phyloP scores from a whole-genome alignment of 2,888 invertebrate genomes.

The Sisyra terminalis region DNA sequence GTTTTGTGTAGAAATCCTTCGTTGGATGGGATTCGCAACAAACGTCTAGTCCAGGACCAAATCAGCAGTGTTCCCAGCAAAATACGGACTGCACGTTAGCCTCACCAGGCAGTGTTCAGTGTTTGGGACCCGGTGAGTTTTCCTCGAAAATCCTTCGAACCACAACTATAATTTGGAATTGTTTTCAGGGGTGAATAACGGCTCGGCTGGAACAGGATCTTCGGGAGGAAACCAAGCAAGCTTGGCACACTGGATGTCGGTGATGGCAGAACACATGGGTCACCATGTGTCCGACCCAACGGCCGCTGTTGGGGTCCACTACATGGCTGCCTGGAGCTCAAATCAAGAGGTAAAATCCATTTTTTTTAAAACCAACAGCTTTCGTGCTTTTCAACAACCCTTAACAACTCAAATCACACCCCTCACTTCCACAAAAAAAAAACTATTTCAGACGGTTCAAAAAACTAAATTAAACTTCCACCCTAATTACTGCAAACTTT shows the following conservation, averaged over 20 bases:
- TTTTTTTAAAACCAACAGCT: not conserved
- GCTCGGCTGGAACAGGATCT: not conserved
- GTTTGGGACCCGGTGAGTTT: slow-evolving; percentile 5
- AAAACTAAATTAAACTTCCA: too few relatives aligned
- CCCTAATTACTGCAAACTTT: too few relatives aligned
- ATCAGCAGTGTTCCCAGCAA: slow-evolving; percentile 6
- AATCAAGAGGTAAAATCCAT: slow-evolving; percentile 7
- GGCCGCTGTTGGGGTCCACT: slow-evolving; percentile 41
- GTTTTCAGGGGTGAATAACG: slow-evolving; percentile 3
- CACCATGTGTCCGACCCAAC: slow-evolving; percentile 56
- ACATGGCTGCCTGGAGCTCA: slow-evolving; percentile 27
- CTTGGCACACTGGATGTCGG: slow-evolving; percentile 92
- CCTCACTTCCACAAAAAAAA: too few relatives aligned
- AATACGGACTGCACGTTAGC: slow-evolving; percentile 6
- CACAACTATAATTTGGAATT: not conserved
- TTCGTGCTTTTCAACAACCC: too few relatives aligned
- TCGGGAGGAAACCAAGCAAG: slow-evolving; percentile 28
- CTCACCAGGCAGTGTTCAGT: slow-evolving; percentile 6
- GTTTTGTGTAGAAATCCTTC: slow-evolving; percentile 6
- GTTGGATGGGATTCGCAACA: slow-evolving; percentile 7
- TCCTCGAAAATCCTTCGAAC: too few relatives aligned
- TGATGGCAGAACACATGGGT: slow-evolving; percentile 92
- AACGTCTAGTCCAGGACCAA: slow-evolving; percentile 7
- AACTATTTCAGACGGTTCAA: too few relatives aligned
- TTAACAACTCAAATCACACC: too few relatives aligned